Evolutionary conservation across 2,113 vertebrate species (phyloP).

Genomic region (Gorsachius goisagi): DNA sequence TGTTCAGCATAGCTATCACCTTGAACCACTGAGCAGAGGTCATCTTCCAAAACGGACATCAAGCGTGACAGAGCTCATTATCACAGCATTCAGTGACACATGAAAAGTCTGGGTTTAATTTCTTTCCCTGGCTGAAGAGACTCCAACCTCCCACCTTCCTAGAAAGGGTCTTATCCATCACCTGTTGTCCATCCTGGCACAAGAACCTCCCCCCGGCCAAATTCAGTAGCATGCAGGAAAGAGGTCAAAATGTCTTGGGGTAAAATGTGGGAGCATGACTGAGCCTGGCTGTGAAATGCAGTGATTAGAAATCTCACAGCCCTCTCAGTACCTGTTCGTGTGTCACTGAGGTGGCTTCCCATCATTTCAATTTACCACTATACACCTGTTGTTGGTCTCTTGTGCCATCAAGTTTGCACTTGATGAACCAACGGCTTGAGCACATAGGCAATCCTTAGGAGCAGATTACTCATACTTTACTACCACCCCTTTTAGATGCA

Average conservation of each 20-base stretch:
- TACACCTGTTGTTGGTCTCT: not conserved
- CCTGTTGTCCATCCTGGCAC: not conserved
- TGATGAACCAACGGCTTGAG: not conserved
- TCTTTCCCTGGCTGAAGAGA: not conserved
- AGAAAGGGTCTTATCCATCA: not conserved
- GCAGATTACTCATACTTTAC: not conserved
- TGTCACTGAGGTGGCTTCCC: not conserved
- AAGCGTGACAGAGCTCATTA: not conserved
- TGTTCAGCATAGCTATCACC: not conserved
- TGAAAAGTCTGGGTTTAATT: not conserved
- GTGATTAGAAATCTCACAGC: not conserved
- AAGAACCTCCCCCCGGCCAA: not conserved
- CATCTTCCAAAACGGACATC: not conserved
- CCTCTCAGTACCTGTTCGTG: not conserved
- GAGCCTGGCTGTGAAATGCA: not conserved
- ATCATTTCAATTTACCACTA: not conserved
- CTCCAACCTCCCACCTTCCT: not conserved
- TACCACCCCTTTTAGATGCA: not conserved
- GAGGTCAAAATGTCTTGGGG: not conserved
- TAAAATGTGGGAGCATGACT: not conserved
- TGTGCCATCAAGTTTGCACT: not conserved
- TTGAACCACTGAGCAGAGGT: not conserved
- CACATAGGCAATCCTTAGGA: not conserved
- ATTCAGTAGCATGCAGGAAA: rapidly evolving
- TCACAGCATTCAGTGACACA: not conserved